These are phyloP conservation scores for Patella ulyssiponensis DNA, from an alignment of 2,888 invertebrate genomes.

Conservation along the genomic window DNA sequence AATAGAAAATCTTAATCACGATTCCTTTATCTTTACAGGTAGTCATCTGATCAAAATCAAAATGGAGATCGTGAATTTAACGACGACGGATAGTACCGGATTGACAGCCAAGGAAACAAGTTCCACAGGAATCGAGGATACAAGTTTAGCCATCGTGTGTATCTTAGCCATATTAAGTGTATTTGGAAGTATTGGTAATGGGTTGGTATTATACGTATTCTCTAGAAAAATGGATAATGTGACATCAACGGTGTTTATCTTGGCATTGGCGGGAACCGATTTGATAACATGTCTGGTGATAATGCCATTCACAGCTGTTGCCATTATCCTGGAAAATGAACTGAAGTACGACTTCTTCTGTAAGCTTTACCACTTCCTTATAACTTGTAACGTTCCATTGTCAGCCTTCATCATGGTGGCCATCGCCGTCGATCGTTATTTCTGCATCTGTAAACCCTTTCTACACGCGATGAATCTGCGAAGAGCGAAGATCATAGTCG, in stretches of 20 bases:
- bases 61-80: not conserved
- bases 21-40: no score
- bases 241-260: constrained; percentile 57
- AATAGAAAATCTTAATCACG: no score
- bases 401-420: constrained; percentile 67
- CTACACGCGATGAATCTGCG: constrained; percentile 55
- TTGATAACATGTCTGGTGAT: constrained; percentile 42
- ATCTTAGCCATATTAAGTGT: constrained; percentile 41
- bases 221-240: constrained; percentile 59
- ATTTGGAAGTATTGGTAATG: constrained; percentile 63
- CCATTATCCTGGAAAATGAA: constrained; percentile 47
- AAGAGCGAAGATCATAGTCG: constrained; percentile 55
- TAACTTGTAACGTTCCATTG: constrained; percentile 64
- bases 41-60: not conserved
- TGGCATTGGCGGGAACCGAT: constrained; percentile 46
- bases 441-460: constrained; percentile 68
- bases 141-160: constrained; percentile 33
- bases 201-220: constrained; percentile 68
- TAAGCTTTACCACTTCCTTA: constrained; percentile 62
- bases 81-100: not conserved
- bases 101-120: not conserved
- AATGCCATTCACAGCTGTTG: constrained; percentile 41
- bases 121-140: not conserved
- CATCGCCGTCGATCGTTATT: constrained; percentile 67
- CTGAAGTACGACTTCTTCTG: constrained; percentile 53